Conservation (phyloP, 2,888 invertebrate species). For the Acronicta psi region DNA sequence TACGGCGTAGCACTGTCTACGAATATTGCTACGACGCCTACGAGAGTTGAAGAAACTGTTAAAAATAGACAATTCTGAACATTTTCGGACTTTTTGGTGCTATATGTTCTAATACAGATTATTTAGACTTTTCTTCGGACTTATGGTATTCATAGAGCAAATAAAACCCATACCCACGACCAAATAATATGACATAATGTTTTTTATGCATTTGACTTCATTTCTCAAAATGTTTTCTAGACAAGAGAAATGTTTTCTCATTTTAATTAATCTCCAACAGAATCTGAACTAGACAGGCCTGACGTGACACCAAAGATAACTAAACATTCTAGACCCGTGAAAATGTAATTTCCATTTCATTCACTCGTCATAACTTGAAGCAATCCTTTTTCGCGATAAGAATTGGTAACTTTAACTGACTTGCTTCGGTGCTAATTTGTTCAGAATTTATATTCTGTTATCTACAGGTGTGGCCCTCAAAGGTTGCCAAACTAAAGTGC, state of each 20-base stretch:
- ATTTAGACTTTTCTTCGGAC: no score
- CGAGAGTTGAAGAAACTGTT: conserved; percentile 12
- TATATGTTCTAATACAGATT: no score
- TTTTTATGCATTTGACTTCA: no score
- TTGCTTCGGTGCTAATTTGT: conserved; percentile 26
- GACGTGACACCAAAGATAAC: conserved; percentile 37
- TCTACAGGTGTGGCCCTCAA: conserved; percentile 57
- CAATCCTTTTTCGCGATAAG: conserved; percentile 39
- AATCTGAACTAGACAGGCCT: conserved; percentile 28
- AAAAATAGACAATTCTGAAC: not conserved
- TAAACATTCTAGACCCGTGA: conserved; percentile 10
- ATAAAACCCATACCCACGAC: no score
- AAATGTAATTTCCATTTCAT: conserved; percentile 43
- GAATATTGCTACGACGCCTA: conserved; percentile 33
- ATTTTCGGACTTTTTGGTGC: not conserved
- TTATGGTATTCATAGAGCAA: no score
- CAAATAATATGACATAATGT: no score
- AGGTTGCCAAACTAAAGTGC: conserved; percentile 63
- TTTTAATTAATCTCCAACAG: conserved; percentile 18
- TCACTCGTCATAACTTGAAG: conserved; percentile 25
- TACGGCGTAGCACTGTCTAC: conserved; percentile 49
- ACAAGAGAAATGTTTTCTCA: not conserved
- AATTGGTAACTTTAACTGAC: conserved; percentile 45
- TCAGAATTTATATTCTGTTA: conserved; percentile 48
- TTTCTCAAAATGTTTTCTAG: not conserved